phyloP scores from a whole-genome alignment of 2,797 vertebrate species.

The Cephalopachus bancanus region DNA sequence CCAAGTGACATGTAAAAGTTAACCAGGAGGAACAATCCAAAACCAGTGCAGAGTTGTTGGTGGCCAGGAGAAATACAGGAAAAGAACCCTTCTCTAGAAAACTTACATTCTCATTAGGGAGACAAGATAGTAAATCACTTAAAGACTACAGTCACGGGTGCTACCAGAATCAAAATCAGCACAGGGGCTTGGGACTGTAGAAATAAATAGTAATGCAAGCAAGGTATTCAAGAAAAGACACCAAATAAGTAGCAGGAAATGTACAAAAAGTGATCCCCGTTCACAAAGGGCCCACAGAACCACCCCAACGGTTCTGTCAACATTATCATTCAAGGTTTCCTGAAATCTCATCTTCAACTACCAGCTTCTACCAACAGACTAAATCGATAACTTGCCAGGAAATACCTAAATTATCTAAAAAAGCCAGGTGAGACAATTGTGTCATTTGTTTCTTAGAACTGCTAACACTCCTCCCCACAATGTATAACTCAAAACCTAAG shows the following conservation, averaged over 20 bases:
- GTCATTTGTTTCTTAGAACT: not conserved
- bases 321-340: not conserved
- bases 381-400: not conserved
- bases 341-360: not conserved
- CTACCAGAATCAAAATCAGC: not conserved
- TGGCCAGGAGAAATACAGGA: not conserved
- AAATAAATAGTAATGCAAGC: not conserved
- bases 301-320: not conserved
- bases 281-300: not conserved
- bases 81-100: not conserved
- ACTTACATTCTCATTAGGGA: not conserved
- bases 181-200: not conserved
- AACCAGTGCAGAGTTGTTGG: not conserved
- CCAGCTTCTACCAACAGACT: not conserved
- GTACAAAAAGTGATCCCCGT: not conserved
- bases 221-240: constrained; percentile 2
- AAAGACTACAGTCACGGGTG: not conserved
- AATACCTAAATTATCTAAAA: not conserved
- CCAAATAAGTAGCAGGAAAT: not conserved
- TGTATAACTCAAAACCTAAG: not conserved
- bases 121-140: not conserved
- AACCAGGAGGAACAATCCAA: not conserved
- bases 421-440: not conserved
- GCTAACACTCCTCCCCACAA: not conserved
- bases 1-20: not conserved